Evolutionary conservation across 2,113 vertebrate genomes (phyloP).

Genomic region (Macquaria australasica): DNA sequence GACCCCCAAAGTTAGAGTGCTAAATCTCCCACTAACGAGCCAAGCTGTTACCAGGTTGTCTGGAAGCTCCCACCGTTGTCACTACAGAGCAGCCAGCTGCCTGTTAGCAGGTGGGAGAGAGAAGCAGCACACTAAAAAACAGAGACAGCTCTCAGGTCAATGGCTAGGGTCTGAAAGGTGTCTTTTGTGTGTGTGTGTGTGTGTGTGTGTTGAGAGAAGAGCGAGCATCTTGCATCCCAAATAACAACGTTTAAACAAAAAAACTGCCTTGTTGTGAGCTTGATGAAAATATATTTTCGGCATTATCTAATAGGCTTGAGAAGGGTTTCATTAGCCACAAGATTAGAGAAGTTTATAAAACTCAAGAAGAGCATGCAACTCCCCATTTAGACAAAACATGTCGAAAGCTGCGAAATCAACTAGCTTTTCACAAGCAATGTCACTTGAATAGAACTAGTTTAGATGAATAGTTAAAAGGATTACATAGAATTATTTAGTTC

Average conservation of each 20-base stretch:
- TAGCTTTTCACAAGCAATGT: not conserved
- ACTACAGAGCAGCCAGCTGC: constrained; percentile 63
- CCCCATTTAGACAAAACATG: not conserved
- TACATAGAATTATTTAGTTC: not conserved
- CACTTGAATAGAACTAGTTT: not conserved
- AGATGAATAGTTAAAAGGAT: not conserved
- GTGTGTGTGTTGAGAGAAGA: not conserved
- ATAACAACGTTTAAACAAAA: constrained; percentile 8
- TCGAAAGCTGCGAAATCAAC: not conserved
- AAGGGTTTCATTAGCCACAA: not conserved
- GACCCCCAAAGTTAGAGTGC: constrained; percentile 61
- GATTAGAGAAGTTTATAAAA: not conserved
- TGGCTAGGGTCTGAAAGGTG: constrained; percentile 1
- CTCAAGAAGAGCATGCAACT: not conserved
- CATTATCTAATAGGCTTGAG: not conserved
- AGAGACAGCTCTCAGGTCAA: constrained; percentile 41
- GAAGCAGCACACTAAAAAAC: constrained; percentile 31
- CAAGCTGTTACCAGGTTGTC: constrained; percentile 62
- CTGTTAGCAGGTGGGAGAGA: constrained; percentile 57
- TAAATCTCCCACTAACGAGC: constrained; percentile 78
- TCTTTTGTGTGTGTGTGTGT: not conserved
- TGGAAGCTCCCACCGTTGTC: constrained; percentile 59
- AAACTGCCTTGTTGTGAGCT: not conserved
- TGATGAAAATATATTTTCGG: not conserved
- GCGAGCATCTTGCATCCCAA: not conserved